Base-by-base conservation (phyloP, 2,113 vertebrate genomes). In the Dicerorhinus sumatrensis region DNA sequence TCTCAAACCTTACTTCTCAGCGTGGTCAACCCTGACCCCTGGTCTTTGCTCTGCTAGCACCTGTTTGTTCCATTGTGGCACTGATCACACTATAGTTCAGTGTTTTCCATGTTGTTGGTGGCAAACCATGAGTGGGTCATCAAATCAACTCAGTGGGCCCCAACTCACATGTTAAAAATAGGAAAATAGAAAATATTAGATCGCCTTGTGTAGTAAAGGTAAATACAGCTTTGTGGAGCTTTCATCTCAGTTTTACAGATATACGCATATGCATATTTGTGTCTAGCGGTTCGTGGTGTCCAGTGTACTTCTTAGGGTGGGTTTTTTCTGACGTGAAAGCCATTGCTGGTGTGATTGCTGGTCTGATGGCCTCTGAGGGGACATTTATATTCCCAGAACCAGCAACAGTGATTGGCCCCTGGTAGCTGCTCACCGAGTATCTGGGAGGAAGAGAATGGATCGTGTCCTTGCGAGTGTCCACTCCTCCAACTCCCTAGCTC, bases 181-280 rank as follows among this genome's bases (percentile, higher is more conserved):
- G n/a, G 25, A 90, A 79, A 94, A 39, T 31, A 31, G 63, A 46
- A 80, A 79, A 42, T 21, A 18, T 25, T 65, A 54, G 10, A 31
- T 69, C 33, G 80, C 7, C 27, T 82, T 14, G 1, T 13, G 5
- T 20, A 5, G 51, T 33, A 5, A 21, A 21, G 76, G 69, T 14
- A 27, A 6, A 18, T 16, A 20, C 0, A 62, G 33, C 58, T 60
- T 67, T 23, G 70, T 31, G 21, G 75, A n/a, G 39, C 11, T 12
- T 72, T 33, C 4, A 16, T 29, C 18, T 76, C 23, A 4, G 4
- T 70, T 27, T 84, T 3, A 14, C 25, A 12, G 31, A 8, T 23
- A 31, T 67, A 8, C 0, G 1, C 46, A 17, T 18, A 3, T 36
- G 27, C 0, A 0, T 36, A 16, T 69, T 27, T 51, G 69, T 83